A percentile compares a stretch with the other conserved stretches of the same genome.
Conservation (phyloP, 1,140 invertebrate species). For the Oscheius sp. region DNA sequence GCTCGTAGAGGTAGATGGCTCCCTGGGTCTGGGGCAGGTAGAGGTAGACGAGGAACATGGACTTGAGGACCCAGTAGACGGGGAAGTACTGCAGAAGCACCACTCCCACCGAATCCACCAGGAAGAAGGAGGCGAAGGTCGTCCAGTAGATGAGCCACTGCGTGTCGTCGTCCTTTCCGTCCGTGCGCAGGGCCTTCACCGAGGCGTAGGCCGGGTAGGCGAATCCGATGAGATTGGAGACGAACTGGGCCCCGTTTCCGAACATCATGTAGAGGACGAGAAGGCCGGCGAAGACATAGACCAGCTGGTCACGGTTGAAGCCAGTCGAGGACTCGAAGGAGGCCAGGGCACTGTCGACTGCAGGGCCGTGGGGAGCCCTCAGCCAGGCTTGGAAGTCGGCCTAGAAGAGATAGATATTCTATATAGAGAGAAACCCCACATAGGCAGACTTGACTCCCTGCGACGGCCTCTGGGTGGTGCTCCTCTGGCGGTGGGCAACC, state of each 20-base stretch:
- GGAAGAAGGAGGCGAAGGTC: constrained; percentile 79
- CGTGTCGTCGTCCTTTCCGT: constrained; percentile 74
- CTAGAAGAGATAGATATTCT: no score
- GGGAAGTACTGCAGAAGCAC: constrained; percentile 66
- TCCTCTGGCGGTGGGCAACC: no score
- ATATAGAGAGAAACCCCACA: no score
- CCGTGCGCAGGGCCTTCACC: constrained; percentile 66
- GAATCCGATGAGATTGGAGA: constrained; percentile 94
- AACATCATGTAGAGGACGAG: constrained; percentile 78
- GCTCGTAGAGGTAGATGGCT: constrained; percentile 42
- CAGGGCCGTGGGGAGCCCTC: not conserved
- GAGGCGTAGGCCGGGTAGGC: constrained; percentile 89
- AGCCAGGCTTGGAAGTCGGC: no score
- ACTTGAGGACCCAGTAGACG: constrained; percentile 45
- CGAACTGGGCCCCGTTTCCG: constrained; percentile 84
- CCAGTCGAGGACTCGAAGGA: constrained; percentile 13
- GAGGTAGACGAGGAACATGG: constrained; percentile 50
- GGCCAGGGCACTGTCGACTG: constrained; percentile 8
- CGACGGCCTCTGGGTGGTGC: no score
- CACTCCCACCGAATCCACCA: constrained; percentile 84
- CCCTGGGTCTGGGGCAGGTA: constrained; percentile 52
- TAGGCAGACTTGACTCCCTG: no score
- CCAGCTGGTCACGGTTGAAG: constrained; percentile 31
- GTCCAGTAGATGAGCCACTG: constrained; percentile 99
- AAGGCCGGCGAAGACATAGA: constrained; percentile 57